A percentile compares a stretch with the other conserved stretches of the same genome.
These are phyloP conservation scores for Xiphorhynchus erythropygius DNA, from an alignment of 2,797 vertebrate species.

Conservation along the genomic window DNA sequence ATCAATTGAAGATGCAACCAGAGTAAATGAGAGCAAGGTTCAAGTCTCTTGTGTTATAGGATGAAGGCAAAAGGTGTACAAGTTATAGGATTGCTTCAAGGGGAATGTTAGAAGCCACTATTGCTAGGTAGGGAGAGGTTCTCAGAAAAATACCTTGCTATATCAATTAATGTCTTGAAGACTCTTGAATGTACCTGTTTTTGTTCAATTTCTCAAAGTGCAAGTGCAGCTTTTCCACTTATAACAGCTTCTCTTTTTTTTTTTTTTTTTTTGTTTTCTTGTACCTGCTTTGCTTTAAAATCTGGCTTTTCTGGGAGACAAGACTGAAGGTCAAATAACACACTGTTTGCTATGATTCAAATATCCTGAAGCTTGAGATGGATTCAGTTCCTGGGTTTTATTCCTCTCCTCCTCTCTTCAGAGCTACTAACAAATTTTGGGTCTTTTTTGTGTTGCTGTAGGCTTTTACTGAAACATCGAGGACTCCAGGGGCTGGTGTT, in stretches of 20 bases:
- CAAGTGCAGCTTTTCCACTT: neutral
- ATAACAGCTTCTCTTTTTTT: neutral
- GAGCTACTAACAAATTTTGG: neutral
- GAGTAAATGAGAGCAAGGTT: neutral
- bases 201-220: neutral
- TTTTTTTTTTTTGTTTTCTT: neutral
- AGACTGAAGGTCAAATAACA: neutral
- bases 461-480: neutral
- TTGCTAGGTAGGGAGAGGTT: neutral
- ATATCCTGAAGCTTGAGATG: neutral
- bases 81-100: neutral
- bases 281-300: slow-evolving; percentile 12
- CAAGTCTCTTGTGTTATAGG: neutral
- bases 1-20: neutral
- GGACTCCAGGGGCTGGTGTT: neutral
- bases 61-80: neutral
- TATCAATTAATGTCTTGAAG: neutral
- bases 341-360: slow-evolving; percentile 12
- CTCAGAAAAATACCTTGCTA: slow-evolving; percentile 4
- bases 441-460: neutral
- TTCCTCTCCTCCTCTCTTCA: neutral
- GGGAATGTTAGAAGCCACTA: neutral
- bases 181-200: slow-evolving; percentile 5
- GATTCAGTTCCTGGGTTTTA: neutral
- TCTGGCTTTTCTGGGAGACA: neutral